Evolutionary conservation across 2,113 vertebrate genomes (phyloP).

Genomic region (Brevimyrus niger): DNA sequence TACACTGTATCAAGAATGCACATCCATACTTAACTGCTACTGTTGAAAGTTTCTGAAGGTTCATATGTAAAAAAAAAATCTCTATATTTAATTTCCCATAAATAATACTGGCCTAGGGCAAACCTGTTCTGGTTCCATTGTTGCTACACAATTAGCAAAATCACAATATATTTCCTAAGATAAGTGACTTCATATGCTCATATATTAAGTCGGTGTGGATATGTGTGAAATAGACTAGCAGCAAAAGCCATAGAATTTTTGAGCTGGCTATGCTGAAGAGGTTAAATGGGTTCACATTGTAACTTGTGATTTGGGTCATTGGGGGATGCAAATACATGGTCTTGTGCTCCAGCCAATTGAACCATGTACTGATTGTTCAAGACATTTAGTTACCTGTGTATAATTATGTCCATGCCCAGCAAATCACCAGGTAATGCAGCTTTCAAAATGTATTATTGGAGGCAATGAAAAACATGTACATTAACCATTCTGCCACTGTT

Average conservation of each 20-base stretch:
- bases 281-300: slow-evolving; percentile 7
- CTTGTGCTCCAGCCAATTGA: slow-evolving; percentile 13
- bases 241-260: neutral
- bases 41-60: too few relatives aligned
- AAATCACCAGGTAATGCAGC: neutral
- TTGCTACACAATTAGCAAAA: neutral
- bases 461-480: neutral
- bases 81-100: neutral
- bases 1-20: too few relatives aligned
- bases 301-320: neutral
- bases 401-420: neutral
- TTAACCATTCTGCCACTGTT: neutral
- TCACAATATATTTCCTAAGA: neutral
- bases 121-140: neutral
- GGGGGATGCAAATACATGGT: neutral
- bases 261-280: neutral
- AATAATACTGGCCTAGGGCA: neutral
- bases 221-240: neutral
- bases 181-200: neutral
- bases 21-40: too few relatives aligned
- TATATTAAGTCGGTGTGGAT: neutral
- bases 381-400: neutral
- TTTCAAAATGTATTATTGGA: neutral
- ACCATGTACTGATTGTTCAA: neutral
- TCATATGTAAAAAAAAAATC: neutral